Evolutionary conservation across 2,888 invertebrate genomes (phyloP), one percentile per base, ranked within the genome.

Genomic region (Tenthredo livida): DNA sequence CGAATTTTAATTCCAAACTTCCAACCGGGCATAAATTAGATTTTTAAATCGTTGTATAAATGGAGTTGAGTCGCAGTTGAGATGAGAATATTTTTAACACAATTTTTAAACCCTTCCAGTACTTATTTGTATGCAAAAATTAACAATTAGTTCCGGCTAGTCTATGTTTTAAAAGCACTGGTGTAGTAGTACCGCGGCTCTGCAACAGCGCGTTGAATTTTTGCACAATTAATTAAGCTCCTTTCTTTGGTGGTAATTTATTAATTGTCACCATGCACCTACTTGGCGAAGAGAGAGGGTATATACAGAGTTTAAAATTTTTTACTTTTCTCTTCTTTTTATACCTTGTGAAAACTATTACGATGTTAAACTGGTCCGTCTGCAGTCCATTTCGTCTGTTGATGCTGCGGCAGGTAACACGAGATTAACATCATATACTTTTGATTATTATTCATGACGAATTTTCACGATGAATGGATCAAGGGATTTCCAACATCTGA

Each of bases 61-160:
- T 72, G 40, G 4, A 40, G 21, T 61, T 4, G 21, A 12, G 10
- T 61, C 61, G 25, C 12, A 21, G 67, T 67, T 67, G 67, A 67
- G 33, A 15, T 6, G 29, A 15, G 67, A 33, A 67, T 67, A 33
- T 43, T 40, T 72, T 72, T 43, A 43, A 2, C 33, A 10, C n/a
- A 40, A 72, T 72, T 72, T 43, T 15, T 72, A 72, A 72, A 72
- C 72, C 40, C 43, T n/a, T 40, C 21, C 40, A 21, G 15, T 72
- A 43, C n/a, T n/a, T 72, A 43, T 72, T 72, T 72, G 72, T 72
- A 72, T 72, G 72, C 72, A 72, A 72, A 72, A 72, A 72, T 72
- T 72, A 40, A 72, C 72, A 72, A 72, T 72, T 72, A 72, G 40
- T 37, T 72, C 37, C 40, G n/a, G 37, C 43, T 37, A 37, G 43